phyloP scores from a whole-genome alignment of 2,113 vertebrate species.

The Macheiramphus alcinus region DNA sequence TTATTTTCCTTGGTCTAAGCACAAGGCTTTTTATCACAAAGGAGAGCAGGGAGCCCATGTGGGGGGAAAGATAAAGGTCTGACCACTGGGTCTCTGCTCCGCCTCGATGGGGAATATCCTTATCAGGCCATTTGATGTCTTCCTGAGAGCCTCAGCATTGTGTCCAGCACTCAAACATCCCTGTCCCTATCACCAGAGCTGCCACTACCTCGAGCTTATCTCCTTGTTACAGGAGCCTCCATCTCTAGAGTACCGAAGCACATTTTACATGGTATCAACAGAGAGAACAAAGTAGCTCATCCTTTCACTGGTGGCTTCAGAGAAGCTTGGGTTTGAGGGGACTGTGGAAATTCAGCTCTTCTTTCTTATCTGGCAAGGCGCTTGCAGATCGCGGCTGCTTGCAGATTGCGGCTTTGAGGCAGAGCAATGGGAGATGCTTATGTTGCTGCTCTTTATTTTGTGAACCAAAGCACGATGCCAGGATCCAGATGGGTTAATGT shows the following conservation, averaged over 20 bases:
- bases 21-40: background rate
- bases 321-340: background rate
- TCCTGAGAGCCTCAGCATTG: slow-evolving; percentile 34
- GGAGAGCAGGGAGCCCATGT: background rate
- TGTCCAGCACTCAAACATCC: slow-evolving; percentile 17
- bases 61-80: slow-evolving; percentile 18
- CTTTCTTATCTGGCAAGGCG: slow-evolving; percentile 12
- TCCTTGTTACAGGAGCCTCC: slow-evolving; percentile 36
- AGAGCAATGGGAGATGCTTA: background rate
- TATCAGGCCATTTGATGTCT: slow-evolving; percentile 44
- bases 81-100: background rate
- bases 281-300: background rate
- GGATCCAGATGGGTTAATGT: background rate
- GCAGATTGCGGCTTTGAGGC: background rate
- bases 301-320: background rate
- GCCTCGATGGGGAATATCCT: background rate
- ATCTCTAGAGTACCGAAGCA: slow-evolving; percentile 16
- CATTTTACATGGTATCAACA: slow-evolving; percentile 41
- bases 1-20: background rate
- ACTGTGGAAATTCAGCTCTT: background rate
- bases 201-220: slow-evolving; percentile 22
- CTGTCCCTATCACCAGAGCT: background rate
- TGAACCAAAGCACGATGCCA: background rate
- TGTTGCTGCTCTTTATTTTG: background rate
- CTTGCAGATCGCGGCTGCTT: background rate